Evolutionary conservation across 2,113 vertebrate species (phyloP).

Genomic region (Zapornia atra): DNA sequence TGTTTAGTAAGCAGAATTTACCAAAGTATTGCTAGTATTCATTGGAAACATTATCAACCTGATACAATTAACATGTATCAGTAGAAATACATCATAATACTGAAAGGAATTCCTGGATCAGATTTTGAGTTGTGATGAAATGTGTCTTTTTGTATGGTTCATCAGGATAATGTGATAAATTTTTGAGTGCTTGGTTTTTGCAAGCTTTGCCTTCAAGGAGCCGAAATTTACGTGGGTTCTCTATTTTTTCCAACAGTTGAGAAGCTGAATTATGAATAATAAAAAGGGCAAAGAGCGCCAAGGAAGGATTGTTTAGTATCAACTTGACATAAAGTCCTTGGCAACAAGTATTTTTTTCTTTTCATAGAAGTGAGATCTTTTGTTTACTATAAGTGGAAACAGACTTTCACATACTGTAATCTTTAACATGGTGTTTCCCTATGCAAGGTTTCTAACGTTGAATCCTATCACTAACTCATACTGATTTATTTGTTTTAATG

Average conservation of each 20-base stretch:
- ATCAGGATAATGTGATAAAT: neutral
- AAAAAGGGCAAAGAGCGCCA: neutral
- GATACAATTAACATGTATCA: neutral
- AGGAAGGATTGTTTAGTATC: neutral
- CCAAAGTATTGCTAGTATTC: neutral
- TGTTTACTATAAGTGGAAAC: neutral
- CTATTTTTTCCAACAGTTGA: neutral
- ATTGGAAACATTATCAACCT: neutral
- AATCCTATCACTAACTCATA: neutral
- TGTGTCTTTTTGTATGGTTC: neutral
- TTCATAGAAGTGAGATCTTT: neutral
- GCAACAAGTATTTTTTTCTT: neutral
- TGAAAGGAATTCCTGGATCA: neutral
- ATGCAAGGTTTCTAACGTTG: neutral
- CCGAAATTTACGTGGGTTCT: neutral
- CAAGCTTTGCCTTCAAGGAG: neutral
- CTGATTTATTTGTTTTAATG: neutral
- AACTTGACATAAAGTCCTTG: neutral
- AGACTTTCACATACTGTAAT: neutral
- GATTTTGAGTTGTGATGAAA: neutral
- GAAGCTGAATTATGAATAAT: neutral
- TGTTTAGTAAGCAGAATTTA: neutral
- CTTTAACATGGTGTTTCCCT: neutral
- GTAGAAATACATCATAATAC: neutral
- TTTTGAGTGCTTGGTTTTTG: neutral